These are phyloP conservation scores for Ormyrus pomaceus DNA, from an alignment of 2,888 invertebrate genomes.

Conservation along the genomic window DNA sequence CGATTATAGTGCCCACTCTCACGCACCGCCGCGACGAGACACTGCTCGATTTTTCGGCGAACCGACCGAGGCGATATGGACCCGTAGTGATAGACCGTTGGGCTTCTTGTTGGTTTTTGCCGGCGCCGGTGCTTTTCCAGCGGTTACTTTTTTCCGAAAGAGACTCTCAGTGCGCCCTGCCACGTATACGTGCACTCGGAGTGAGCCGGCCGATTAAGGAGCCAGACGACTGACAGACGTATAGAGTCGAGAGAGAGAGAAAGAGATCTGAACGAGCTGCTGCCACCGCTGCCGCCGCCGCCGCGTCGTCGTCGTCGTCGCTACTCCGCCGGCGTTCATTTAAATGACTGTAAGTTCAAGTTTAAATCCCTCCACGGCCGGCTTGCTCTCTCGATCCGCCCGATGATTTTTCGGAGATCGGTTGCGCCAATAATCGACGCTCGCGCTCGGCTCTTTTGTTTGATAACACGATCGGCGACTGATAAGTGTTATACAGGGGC, in stretches of 20 bases:
- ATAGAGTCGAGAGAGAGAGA: constrained; percentile 1
- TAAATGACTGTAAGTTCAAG: constrained; percentile 55
- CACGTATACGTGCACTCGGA: background rate
- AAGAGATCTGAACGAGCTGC: background rate
- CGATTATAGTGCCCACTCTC: constrained; percentile 10
- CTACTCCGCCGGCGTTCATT: constrained; percentile 35
- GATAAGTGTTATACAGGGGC: constrained; percentile 27
- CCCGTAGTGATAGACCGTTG: too few species aligned
- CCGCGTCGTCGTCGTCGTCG: background rate
- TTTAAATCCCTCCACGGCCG: too few species aligned
- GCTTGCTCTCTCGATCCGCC: too few species aligned
- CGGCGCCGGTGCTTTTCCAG: too few species aligned
- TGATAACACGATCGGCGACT: constrained; percentile 39
- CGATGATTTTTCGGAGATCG: background rate
- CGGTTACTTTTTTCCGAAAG: background rate
- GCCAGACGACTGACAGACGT: background rate
- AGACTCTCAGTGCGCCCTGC: background rate
- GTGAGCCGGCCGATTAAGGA: constrained; percentile 25
- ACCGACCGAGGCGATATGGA: background rate
- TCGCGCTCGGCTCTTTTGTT: constrained; percentile 38
- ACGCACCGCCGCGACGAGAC: background rate
- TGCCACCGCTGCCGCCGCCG: background rate
- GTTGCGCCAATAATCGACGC: background rate
- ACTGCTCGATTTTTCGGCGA: background rate
- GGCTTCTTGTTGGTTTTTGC: too few species aligned